phyloP scores from a whole-genome alignment of 2,113 vertebrate species.

The Oophaga pumilio region DNA sequence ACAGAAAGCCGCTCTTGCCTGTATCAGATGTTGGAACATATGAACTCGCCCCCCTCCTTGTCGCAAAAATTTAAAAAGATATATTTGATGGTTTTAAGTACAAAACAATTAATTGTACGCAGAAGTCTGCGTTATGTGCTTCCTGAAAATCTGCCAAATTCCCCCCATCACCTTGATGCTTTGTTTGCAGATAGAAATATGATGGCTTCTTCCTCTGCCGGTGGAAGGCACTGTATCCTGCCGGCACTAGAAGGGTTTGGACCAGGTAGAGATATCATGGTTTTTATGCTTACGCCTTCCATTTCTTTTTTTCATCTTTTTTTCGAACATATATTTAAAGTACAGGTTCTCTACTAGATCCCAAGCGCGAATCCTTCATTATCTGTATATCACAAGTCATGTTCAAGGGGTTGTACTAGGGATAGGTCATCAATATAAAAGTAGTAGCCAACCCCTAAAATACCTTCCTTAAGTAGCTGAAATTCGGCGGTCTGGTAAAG shows the following conservation, averaged over 20 bases:
- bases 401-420: too few species aligned
- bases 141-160: conserved; percentile 44
- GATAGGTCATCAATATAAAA: too few species aligned
- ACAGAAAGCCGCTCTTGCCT: conserved; percentile 54
- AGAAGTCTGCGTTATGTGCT: background rate
- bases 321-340: background rate
- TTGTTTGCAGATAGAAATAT: background rate
- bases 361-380: too few species aligned
- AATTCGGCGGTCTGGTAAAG: background rate
- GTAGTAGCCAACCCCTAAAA: too few species aligned
- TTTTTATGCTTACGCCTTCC: background rate
- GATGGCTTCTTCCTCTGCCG: background rate
- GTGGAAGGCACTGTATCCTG: background rate
- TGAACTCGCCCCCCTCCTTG: background rate
- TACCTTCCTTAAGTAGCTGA: background rate
- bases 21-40: background rate
- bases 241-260: background rate
- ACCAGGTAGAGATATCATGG: background rate
- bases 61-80: background rate
- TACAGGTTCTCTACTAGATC: conserved; percentile 23
- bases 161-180: background rate
- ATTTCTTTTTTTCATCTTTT: background rate
- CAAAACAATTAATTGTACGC: background rate
- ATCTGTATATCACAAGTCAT: too few species aligned
- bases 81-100: background rate